These are phyloP conservation scores for Falco naumanni DNA, from an alignment of 2,797 vertebrate genomes.

Conservation along the genomic window DNA sequence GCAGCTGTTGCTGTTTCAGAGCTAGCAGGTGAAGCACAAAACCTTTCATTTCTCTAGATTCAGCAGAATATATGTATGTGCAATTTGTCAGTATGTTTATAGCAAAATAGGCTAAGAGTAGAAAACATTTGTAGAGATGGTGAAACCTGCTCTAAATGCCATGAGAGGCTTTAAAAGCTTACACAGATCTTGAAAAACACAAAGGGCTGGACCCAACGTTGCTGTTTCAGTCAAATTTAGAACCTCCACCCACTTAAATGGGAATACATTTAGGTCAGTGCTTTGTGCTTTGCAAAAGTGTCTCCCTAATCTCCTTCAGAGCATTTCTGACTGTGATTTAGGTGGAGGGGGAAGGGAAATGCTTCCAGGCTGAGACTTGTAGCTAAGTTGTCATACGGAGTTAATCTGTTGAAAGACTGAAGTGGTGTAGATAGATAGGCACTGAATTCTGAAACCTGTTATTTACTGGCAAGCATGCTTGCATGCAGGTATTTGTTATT, in stretches of 20 bases:
- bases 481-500: background rate
- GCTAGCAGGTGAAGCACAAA: slow-evolving; percentile 11
- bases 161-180: slow-evolving; percentile 20
- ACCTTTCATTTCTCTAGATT: background rate
- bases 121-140: background rate
- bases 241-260: background rate
- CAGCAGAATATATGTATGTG: background rate
- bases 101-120: background rate
- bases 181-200: background rate
- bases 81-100: background rate
- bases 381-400: background rate
- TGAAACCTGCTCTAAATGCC: background rate
- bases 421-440: background rate
- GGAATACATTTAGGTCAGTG: slow-evolving; percentile 40
- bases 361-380: slow-evolving; percentile 25
- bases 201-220: background rate
- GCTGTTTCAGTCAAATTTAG: slow-evolving; percentile 32
- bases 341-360: background rate
- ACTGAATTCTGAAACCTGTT: background rate
- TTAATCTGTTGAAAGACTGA: slow-evolving; percentile 30
- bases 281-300: background rate
- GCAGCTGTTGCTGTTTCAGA: background rate
- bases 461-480: background rate
- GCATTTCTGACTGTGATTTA: slow-evolving; percentile 41
- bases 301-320: slow-evolving; percentile 8